A percentile compares a stretch with the other conserved stretches of the same genome.
Evolutionary conservation across 2,888 invertebrate genomes (phyloP).

Genomic region (Toxonevra muliebris): DNA sequence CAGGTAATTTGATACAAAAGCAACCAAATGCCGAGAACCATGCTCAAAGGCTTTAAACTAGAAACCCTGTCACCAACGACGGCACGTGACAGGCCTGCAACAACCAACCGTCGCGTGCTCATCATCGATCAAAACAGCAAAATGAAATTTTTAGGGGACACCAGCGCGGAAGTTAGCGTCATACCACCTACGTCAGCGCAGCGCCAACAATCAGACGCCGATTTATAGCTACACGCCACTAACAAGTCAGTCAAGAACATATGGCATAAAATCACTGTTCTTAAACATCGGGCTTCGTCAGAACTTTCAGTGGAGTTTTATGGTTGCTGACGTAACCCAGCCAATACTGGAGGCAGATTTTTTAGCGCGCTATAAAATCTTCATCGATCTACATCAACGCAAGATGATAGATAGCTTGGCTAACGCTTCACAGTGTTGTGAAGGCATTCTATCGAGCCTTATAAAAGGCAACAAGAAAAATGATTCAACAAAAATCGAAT

Average conservation of each 20-base stretch:
- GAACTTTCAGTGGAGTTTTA: too few relatives aligned
- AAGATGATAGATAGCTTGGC: not conserved
- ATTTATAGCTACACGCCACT: not conserved
- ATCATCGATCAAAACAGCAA: constrained; percentile 14
- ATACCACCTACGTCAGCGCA: constrained; percentile 7
- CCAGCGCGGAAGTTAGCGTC: constrained; percentile 11
- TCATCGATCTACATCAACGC: constrained; percentile 15
- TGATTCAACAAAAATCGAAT: constrained; percentile 28
- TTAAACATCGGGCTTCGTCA: constrained; percentile 29
- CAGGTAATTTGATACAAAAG: constrained; percentile 12
- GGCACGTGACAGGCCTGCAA: constrained; percentile 9
- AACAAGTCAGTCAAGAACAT: too few relatives aligned
- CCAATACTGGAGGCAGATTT: constrained; percentile 35
- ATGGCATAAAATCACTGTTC: constrained; percentile 23
- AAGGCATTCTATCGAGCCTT: too few relatives aligned
- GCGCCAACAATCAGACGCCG: not conserved
- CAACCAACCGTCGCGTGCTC: constrained; percentile 23
- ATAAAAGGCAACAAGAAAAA: constrained; percentile 32
- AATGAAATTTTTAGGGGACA: constrained; percentile 4
- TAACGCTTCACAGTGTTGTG: not conserved
- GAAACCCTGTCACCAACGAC: constrained; percentile 13
- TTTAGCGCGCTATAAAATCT: constrained; percentile 11
- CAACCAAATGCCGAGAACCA: constrained; percentile 25
- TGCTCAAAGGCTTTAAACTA: constrained; percentile 23
- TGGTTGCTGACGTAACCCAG: constrained; percentile 33